Evolutionary conservation across 2,797 vertebrate genomes (phyloP).

Genomic region (Garrulus glandarius): DNA sequence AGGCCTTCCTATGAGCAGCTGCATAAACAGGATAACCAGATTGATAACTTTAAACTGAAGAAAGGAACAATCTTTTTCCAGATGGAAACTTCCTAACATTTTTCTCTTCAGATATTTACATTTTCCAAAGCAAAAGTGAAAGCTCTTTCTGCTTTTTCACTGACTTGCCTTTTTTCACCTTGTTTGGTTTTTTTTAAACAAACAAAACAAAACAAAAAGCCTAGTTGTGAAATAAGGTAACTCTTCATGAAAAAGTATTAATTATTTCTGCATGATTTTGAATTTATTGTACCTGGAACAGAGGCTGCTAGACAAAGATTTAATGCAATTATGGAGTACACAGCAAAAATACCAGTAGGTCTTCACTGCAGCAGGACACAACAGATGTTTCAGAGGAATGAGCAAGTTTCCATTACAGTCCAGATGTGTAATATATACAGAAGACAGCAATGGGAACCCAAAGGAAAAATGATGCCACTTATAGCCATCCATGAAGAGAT

Average conservation of each 20-base stretch:
- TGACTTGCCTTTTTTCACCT: background rate
- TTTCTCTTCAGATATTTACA: background rate
- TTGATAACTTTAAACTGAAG: background rate
- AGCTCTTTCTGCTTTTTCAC: background rate
- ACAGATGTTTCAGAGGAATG: slow-evolving; percentile 58
- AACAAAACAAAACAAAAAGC: background rate
- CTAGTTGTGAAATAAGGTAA: background rate
- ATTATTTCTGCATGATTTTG: background rate
- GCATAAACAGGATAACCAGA: background rate
- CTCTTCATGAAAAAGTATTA: background rate
- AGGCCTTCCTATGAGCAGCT: background rate
- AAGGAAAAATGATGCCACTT: slow-evolving; percentile 64
- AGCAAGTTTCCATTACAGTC: slow-evolving; percentile 49
- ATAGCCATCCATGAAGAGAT: slow-evolving; percentile 39
- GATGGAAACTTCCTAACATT: background rate
- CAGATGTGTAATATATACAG: slow-evolving; percentile 63
- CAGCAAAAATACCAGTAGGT: background rate
- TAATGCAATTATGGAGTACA: background rate
- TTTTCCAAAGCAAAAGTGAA: background rate
- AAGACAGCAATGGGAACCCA: slow-evolving; percentile 35
- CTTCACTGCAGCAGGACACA: background rate
- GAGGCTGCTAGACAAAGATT: background rate
- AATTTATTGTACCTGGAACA: background rate
- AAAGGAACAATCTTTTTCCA: background rate
- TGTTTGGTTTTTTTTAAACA: background rate